Percentiles rank a stretch among this genome's conserved stretches.
Conservation (phyloP, 2,113 vertebrate species). For the Scalopus aquaticus region DNA sequence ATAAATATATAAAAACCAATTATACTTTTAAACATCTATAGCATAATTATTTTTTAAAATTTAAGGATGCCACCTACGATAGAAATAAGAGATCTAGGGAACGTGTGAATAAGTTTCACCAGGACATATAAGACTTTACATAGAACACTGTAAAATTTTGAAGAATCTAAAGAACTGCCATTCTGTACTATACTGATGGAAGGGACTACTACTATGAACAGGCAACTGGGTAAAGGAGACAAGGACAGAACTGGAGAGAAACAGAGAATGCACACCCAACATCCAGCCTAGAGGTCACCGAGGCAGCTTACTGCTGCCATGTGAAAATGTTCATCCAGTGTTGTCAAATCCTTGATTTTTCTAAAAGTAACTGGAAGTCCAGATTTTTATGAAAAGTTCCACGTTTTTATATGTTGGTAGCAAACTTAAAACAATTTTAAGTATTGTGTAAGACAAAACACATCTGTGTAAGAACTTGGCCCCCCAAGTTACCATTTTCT, state of each 20-base stretch:
- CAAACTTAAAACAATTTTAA: constrained; percentile 40
- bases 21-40: constrained; percentile 8
- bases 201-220: neutral
- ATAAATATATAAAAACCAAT: constrained; percentile 4
- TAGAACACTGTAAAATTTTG: neutral
- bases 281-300: neutral
- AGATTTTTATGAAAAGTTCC: neutral
- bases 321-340: neutral
- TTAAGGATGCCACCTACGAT: neutral
- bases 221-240: neutral
- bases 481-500: neutral
- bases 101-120: constrained; percentile 12
- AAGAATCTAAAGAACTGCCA: neutral
- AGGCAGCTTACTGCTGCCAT: neutral
- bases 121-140: neutral
- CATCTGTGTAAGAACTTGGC: neutral
- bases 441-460: constrained; percentile 6
- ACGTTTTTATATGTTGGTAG: neutral
- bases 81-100: neutral
- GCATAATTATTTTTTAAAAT: neutral
- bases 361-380: neutral
- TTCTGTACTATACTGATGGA: neutral
- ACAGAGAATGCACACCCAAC: neutral
- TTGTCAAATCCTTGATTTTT: neutral
- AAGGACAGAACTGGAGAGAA: neutral